These are phyloP conservation scores for Nebria ingens DNA, from an alignment of 1,140 invertebrate genomes.

Conservation along the genomic window DNA sequence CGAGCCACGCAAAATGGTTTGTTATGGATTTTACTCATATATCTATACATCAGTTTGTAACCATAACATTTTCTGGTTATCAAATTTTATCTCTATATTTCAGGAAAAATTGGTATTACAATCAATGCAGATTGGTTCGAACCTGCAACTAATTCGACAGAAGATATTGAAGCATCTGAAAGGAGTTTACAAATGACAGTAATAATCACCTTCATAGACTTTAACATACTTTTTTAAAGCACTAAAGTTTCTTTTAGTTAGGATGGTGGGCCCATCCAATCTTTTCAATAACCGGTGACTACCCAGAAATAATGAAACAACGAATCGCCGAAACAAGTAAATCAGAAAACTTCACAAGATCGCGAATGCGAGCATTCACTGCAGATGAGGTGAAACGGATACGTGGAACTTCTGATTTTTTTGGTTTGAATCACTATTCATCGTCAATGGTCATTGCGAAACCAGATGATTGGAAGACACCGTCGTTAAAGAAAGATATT, in stretches of 20 bases:
- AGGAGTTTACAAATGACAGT: conserved; percentile 38
- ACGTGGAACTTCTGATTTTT: conserved; percentile 20
- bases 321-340: conserved; percentile 42
- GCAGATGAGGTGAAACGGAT: conserved; percentile 27
- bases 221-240: too few relatives aligned
- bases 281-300: conserved; percentile 46
- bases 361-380: conserved; percentile 35
- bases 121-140: conserved; percentile 38
- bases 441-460: conserved; percentile 34
- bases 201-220: conserved; percentile 16
- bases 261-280: conserved; percentile 56
- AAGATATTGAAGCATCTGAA: conserved; percentile 38
- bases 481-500: conserved; percentile 41
- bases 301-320: conserved; percentile 46
- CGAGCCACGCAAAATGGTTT: conserved; percentile 12
- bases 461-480: conserved; percentile 34
- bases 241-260: conserved; percentile 37
- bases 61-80: too few relatives aligned
- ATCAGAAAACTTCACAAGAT: conserved; percentile 37
- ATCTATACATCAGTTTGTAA: too few relatives aligned
- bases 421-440: conserved; percentile 37
- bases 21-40: too few relatives aligned
- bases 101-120: conserved; percentile 40
- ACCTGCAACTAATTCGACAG: conserved; percentile 31
- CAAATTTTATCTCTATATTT: too few relatives aligned